Conservation (phyloP, 2,113 vertebrate species). For the Sinocyclocheilus anophthalmus region DNA sequence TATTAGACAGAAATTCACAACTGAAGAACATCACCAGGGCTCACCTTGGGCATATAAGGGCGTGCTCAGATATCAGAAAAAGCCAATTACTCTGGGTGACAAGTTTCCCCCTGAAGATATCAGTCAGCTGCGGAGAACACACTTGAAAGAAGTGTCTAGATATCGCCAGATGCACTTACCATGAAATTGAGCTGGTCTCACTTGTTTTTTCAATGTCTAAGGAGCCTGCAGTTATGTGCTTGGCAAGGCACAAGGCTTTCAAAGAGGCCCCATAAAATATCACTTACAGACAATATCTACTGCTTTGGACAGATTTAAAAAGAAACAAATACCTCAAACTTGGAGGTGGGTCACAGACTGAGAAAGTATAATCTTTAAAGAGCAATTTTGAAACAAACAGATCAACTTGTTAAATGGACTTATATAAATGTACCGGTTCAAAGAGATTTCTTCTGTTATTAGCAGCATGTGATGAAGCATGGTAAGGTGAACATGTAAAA, state of each 20-base stretch:
- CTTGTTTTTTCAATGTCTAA: conserved; percentile 62
- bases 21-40: conserved; percentile 62
- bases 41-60: conserved; percentile 68
- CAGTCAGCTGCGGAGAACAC: conserved; percentile 90
- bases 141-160: conserved; percentile 78
- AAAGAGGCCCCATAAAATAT: conserved; percentile 26
- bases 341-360: not conserved
- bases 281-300: conserved; percentile 25
- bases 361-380: not conserved
- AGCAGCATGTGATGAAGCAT: conserved; percentile 48
- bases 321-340: not conserved
- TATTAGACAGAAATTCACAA: conserved; percentile 68
- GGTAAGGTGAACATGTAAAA: conserved; percentile 52
- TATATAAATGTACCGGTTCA: not conserved
- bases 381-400: not conserved
- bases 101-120: conserved; percentile 87
- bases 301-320: conserved; percentile 23
- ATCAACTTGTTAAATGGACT: not conserved
- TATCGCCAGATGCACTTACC: conserved; percentile 83
- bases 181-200: conserved; percentile 82
- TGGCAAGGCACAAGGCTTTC: conserved; percentile 32
- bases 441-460: conserved; percentile 48
- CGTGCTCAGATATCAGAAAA: conserved; percentile 82
- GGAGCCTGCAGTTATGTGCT: conserved; percentile 55
- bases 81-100: conserved; percentile 90